Percentiles rank a stretch among this genome's conserved stretches.
Conservation (phyloP, 2,113 vertebrate genomes). For the Coptodon bakossiorum region DNA sequence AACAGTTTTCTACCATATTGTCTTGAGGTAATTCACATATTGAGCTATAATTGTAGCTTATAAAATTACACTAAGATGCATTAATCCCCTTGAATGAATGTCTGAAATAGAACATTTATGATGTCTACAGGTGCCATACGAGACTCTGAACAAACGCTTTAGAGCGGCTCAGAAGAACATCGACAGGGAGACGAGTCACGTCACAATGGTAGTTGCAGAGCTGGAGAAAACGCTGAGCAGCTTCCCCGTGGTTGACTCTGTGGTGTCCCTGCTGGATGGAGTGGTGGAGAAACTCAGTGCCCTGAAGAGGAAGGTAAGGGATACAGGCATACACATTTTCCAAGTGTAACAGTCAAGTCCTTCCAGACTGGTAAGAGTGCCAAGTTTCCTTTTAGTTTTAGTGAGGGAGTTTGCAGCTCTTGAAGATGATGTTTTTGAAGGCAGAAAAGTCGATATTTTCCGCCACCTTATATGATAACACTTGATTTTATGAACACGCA, state of each 20-base stretch:
- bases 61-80: not conserved
- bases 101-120: not conserved
- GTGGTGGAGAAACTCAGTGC: slow-evolving; percentile 97
- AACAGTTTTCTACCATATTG: not conserved
- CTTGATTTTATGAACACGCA: not conserved
- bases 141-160: slow-evolving; percentile 97
- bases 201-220: slow-evolving; percentile 96
- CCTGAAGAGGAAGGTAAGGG: slow-evolving; percentile 88
- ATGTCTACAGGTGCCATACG: slow-evolving; percentile 86
- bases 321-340: not conserved
- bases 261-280: slow-evolving; percentile 93
- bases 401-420: not conserved
- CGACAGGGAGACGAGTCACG: slow-evolving; percentile 95
- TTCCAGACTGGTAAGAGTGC: not conserved
- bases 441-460: not conserved
- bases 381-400: not conserved
- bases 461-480: not conserved
- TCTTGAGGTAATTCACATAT: not conserved
- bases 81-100: not conserved
- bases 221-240: slow-evolving; percentile 94
- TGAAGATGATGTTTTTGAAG: not conserved
- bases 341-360: not conserved
- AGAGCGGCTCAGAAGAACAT: slow-evolving; percentile 97
- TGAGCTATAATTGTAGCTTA: not conserved
- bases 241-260: slow-evolving; percentile 92